Base-by-base conservation (phyloP, 1,140 invertebrate genomes). In the Apis cerana region DNA sequence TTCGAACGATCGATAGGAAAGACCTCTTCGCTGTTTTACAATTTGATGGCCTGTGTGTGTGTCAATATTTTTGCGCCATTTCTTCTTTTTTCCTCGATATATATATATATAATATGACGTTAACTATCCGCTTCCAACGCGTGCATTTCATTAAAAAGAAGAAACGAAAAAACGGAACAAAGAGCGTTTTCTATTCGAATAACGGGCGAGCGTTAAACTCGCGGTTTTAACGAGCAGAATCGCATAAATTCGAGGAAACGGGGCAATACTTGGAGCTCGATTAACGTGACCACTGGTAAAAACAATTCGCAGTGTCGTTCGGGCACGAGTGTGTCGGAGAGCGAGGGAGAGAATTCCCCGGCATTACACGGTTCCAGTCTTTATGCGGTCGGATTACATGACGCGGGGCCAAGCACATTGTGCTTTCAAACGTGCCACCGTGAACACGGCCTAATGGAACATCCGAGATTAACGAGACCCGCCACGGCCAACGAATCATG, bases 321-420 rank as follows among this genome's bases (percentile, higher is more conserved):
- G 8, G 21, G 62, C 58, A 54, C n/a, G 74, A n/a, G n/a, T 69
- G 61, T 48, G 15, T 33, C 23, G 48, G 70, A 69, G 17, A 48
- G 21, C 27, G n/a, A 50, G 62, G 33, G 50, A 27, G 27, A 43
- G 64, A 65, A 70, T 82, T 69, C 59, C 52, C 23, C 52, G 17
- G 65, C 50, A 62, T 82, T 82, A 82, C 80, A 82, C 56, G 80
- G 65, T 70, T 52, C 48, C 75, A 62, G 80, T 82, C 80, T 82
- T 82, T 82, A 82, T 70, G 74, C 61, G 80, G 74, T 70, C 75
- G 80, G 75, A 82, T 82, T 82, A 82, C 80, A 77, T 27, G 74
- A 77, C 64, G 21, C 54, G 17, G 33, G 23, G 17, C 33, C 61
- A 65, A 43, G 61, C 59, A 56, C 79, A 56, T 56, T 68, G 74